Conservation (phyloP, 2,797 vertebrate species). For the Pseudocheirus occidentalis region DNA sequence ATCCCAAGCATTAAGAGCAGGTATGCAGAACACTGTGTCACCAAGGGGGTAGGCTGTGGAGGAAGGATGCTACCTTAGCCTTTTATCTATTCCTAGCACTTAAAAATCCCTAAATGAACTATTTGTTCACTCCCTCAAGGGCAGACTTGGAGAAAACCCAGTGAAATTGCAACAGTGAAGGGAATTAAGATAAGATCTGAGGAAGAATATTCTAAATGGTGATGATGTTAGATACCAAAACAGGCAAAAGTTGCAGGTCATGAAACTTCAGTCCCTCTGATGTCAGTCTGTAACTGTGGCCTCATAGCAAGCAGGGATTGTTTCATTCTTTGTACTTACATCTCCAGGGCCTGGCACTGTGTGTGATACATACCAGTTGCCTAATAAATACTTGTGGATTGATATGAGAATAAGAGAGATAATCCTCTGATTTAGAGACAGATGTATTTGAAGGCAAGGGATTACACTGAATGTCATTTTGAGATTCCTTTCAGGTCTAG, state of each 20-base stretch:
- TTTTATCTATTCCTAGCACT: not conserved
- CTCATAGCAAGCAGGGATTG: not conserved
- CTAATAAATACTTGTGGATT: not conserved
- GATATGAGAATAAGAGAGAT: not conserved
- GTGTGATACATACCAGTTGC: not conserved
- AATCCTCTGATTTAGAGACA: not conserved
- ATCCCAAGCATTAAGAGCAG: not conserved
- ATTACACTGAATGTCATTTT: not conserved
- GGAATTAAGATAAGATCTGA: not conserved
- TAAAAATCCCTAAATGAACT: slow-evolving; percentile 5
- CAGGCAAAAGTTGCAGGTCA: not conserved
- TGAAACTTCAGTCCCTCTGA: not conserved
- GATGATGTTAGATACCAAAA: not conserved
- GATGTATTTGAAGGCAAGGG: not conserved
- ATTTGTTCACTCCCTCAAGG: slow-evolving; percentile 22
- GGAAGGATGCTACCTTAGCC: not conserved
- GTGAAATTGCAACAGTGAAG: slow-evolving; percentile 2
- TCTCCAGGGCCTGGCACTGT: not conserved
- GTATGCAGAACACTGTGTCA: not conserved
- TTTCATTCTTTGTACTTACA: not conserved
- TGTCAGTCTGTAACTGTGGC: not conserved
- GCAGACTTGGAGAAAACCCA: not conserved
- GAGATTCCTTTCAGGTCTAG: slow-evolving; percentile 9
- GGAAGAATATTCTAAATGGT: not conserved
- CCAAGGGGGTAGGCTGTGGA: not conserved